A percentile compares a stretch with the other conserved stretches of the same genome.
phyloP scores from a whole-genome alignment of 2,888 invertebrate species.

The Congeria kusceri region DNA sequence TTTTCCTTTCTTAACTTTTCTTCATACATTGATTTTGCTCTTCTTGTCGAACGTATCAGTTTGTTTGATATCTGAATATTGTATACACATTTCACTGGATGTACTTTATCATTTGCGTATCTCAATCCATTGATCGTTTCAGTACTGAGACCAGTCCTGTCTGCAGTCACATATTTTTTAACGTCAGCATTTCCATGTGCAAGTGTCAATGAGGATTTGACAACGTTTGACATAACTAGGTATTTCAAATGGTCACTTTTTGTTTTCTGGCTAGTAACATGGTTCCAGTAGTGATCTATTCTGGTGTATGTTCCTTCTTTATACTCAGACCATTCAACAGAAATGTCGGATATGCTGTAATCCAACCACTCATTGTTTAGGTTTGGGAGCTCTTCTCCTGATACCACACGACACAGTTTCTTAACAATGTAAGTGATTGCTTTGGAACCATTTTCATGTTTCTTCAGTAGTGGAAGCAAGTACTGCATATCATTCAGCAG shows the following conservation, averaged over 20 bases:
- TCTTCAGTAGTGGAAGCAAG: constrained; percentile 18
- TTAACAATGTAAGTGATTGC: constrained; percentile 4
- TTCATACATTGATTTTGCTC: no score
- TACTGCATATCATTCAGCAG: constrained; percentile 17
- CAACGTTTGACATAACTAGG: constrained; percentile 20
- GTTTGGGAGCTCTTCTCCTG: constrained; percentile 15
- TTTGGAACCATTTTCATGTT: not conserved
- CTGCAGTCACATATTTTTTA: constrained; percentile 30
- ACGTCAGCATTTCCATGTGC: constrained; percentile 53
- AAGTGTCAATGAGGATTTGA: constrained; percentile 40
- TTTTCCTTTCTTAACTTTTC: not conserved
- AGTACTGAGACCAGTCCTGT: not conserved
- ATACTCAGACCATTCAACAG: constrained; percentile 30
- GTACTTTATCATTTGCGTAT: constrained; percentile 16
- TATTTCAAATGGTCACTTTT: constrained; percentile 28
- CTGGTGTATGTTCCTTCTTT: constrained; percentile 22
- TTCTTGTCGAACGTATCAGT: constrained; percentile 3
- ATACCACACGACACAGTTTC: constrained; percentile 22
- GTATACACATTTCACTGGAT: constrained; percentile 21
- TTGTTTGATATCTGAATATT: constrained; percentile 19
- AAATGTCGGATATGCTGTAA: constrained; percentile 27
- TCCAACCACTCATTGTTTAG: constrained; percentile 40
- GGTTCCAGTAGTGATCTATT: constrained; percentile 45
- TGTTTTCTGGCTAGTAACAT: constrained; percentile 36
- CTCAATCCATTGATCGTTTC: no score